phyloP scores from a whole-genome alignment of 2,888 invertebrate genomes.

The Caenorhabditis virilis region DNA sequence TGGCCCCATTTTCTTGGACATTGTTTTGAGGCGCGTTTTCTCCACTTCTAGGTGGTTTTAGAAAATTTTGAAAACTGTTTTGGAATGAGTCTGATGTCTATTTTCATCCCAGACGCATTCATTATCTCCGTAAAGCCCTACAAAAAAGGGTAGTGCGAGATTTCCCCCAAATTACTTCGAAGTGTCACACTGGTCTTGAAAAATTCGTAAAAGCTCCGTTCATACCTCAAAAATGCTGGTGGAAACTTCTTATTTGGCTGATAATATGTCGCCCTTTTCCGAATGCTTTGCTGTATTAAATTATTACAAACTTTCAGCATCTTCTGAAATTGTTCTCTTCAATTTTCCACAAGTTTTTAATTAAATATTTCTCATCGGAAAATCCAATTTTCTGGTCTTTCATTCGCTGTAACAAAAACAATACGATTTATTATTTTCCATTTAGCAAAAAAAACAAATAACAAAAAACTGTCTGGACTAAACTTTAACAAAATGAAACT shows the following conservation, averaged over 20 bases:
- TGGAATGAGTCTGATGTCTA: too few relatives aligned
- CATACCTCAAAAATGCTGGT: constrained; percentile 48
- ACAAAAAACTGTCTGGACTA: constrained; percentile 4
- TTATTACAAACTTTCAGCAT: not conserved
- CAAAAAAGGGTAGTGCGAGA: too few relatives aligned
- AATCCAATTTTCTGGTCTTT: not conserved
- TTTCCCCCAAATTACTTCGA: too few relatives aligned
- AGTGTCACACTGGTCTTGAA: too few relatives aligned
- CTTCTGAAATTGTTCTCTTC: not conserved
- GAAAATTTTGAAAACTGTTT: too few relatives aligned
- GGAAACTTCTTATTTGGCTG: constrained; percentile 40
- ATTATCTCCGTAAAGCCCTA: too few relatives aligned
- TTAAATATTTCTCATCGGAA: not conserved
- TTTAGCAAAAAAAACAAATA: not conserved
- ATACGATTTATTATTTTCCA: not conserved
- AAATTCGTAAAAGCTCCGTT: not conserved
- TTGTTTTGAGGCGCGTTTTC: too few relatives aligned
- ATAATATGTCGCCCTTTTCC: constrained; percentile 49
- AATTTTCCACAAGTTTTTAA: not conserved
- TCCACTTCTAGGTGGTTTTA: too few relatives aligned
- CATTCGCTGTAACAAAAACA: not conserved
- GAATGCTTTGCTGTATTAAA: not conserved
- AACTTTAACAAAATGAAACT: constrained; percentile 7
- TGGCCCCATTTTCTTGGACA: too few relatives aligned
- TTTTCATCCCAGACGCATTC: too few relatives aligned